Evolutionary conservation across 2,113 vertebrate species (phyloP), one percentile per base, ranked within the genome.

Genomic region (Myodes glareolus): DNA sequence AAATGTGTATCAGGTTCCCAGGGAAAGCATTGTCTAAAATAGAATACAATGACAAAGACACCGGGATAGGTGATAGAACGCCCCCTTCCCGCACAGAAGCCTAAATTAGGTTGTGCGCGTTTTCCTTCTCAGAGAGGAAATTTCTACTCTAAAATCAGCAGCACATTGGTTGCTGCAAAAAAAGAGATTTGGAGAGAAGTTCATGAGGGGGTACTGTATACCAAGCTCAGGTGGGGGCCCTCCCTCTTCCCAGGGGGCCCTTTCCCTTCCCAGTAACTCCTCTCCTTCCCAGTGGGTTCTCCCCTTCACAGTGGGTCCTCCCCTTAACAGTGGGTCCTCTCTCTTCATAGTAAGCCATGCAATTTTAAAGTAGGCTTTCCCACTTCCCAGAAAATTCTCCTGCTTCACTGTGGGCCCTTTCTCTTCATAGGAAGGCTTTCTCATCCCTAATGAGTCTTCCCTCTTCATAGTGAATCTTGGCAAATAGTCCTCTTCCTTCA

Each of bases 21-120:
- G 50, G 93, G 96, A 0, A 31, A 96, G 97, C 76, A 82, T 89
- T 92, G 97, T 97, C 98, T 52, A 10, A 95, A 95, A 96, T 52
- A 78, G 4, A 98, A 96, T 75, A 25, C 0, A 1, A 90, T 97
- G 96, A 93, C 96, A 96, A 94, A 78, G 95, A 97, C 96, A 61
- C 82, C 88, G 89, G 90, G 96, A 95, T 52, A 91, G 97, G 94
- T 39, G 52, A 97, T 81, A 96, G n/a, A 73, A 93, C 0, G 19
- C 96, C 72, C 72, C 91, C 81, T 75, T 90, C 92, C 92, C 92
- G 47, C 61, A 94, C 81, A 81, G 95, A 92, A 78, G 19, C 95
- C 91, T 88, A 92, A 97, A 92, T 97, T 96, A 97, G 97, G 95
- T 94, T 84, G 94, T 39, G 70, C 77, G 67, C 70, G 39, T 76